Evolutionary conservation across 2,797 vertebrate species (phyloP).

Genomic region (Falco cherrug): DNA sequence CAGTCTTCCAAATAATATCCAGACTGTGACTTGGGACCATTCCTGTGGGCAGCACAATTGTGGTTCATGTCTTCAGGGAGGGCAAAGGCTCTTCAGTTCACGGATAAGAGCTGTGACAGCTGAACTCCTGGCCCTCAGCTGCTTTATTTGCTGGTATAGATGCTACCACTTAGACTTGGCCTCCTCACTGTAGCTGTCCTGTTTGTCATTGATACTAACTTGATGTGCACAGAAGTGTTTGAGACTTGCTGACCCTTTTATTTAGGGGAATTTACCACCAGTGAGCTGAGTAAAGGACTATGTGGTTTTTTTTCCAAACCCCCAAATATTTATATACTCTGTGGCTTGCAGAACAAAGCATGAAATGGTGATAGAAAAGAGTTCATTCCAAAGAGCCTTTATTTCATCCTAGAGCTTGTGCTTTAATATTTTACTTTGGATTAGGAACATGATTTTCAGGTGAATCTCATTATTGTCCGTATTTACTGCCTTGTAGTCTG

Average conservation of each 20-base stretch:
- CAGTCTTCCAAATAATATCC: not conserved
- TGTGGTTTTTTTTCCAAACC: not conserved
- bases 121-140: not conserved
- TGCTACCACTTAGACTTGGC: not conserved
- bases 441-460: not conserved
- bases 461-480: not conserved
- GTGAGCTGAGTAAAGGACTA: not conserved
- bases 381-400: not conserved
- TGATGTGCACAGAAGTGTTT: not conserved
- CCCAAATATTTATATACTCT: not conserved
- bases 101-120: not conserved
- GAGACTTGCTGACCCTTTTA: not conserved
- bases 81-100: not conserved
- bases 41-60: not conserved
- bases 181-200: not conserved
- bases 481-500: not conserved
- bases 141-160: not conserved
- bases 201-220: not conserved
- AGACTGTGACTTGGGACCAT: not conserved
- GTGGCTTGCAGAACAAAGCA: not conserved
- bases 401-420: not conserved
- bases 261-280: not conserved
- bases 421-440: not conserved
- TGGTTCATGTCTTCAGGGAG: not conserved
- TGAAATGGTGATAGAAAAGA: not conserved